A percentile compares a stretch with the other conserved stretches of the same genome.
Evolutionary conservation across 2,113 vertebrate species (phyloP).

Genomic region (Ciconia boyciana): DNA sequence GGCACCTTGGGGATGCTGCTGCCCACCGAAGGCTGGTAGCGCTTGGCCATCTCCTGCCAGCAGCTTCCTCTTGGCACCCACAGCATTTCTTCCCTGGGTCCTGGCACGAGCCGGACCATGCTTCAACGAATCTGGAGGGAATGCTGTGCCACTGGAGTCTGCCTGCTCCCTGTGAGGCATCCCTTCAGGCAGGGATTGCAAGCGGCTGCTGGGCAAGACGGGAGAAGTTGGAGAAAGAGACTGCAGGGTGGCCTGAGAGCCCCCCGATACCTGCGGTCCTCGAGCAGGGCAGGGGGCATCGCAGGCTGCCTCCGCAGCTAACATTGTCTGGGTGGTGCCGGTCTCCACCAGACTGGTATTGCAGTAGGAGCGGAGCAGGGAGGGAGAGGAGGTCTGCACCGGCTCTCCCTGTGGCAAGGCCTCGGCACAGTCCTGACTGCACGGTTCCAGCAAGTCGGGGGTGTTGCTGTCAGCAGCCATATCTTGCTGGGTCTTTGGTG

Average conservation of each 20-base stretch:
- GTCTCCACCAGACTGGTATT: neutral
- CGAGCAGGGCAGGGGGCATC: fast-evolving
- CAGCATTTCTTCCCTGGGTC: neutral
- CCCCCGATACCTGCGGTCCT: fast-evolving
- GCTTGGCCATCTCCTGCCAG: neutral
- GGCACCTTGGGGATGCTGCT: neutral
- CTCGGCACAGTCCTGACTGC: neutral
- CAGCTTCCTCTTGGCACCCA: constrained; percentile 7
- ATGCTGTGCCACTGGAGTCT: neutral
- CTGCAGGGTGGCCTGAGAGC: fast-evolving
- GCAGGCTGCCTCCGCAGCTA: neutral
- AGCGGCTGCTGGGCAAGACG: neutral
- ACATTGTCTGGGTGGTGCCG: fast-evolving
- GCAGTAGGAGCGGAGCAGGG: neutral
- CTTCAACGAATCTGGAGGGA: neutral
- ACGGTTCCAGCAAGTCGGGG: neutral
- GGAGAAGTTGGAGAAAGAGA: neutral
- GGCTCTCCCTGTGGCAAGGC: neutral
- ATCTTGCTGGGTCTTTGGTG: neutral
- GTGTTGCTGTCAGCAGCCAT: constrained; percentile 41
- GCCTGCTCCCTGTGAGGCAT: neutral
- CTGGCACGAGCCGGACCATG: neutral
- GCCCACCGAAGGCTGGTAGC: fast-evolving
- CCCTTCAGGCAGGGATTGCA: fast-evolving
- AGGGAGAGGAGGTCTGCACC: neutral